Conservation (phyloP, 2,888 invertebrate species). For the Podotricha telesiphe region DNA sequence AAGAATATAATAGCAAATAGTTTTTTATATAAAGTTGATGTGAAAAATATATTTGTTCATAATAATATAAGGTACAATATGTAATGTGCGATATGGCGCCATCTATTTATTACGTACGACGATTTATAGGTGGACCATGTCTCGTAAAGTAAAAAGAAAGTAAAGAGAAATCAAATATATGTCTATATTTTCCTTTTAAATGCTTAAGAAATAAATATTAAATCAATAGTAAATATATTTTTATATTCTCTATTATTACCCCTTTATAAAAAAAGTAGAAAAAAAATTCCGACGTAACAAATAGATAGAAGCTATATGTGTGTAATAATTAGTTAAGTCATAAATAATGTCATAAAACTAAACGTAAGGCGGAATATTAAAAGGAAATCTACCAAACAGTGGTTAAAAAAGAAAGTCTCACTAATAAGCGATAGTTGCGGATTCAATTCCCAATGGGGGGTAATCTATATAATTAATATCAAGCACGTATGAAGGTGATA, state of each 20-base stretch:
- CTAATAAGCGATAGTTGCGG: neutral
- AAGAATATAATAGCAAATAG: slow-evolving; percentile 2
- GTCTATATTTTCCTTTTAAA: too few relatives aligned
- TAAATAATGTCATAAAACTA: slow-evolving; percentile 4
- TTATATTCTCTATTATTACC: too few relatives aligned
- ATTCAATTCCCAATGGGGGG: neutral
- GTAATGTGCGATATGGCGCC: neutral
- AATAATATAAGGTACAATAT: slow-evolving; percentile 7
- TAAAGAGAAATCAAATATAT: too few relatives aligned
- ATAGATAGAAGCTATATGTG: neutral
- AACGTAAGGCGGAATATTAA: slow-evolving; percentile 8
- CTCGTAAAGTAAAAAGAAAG: too few relatives aligned
- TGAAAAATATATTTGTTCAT: slow-evolving; percentile 7
- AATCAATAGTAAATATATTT: too few relatives aligned
- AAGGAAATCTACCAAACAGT: slow-evolving; percentile 9
- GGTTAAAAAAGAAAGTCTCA: neutral
- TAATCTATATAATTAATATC: neutral
- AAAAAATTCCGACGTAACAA: neutral
- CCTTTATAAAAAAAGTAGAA: too few relatives aligned
- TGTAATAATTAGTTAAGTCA: slow-evolving; percentile 13
- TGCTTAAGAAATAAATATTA: too few relatives aligned
- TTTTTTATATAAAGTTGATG: neutral
- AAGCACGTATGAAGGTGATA: neutral
- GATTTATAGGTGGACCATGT: too few relatives aligned
- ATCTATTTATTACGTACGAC: neutral